These are phyloP conservation scores for Anguilla obscura DNA, from an alignment of 2,797 vertebrate species.

Conservation along the genomic window DNA sequence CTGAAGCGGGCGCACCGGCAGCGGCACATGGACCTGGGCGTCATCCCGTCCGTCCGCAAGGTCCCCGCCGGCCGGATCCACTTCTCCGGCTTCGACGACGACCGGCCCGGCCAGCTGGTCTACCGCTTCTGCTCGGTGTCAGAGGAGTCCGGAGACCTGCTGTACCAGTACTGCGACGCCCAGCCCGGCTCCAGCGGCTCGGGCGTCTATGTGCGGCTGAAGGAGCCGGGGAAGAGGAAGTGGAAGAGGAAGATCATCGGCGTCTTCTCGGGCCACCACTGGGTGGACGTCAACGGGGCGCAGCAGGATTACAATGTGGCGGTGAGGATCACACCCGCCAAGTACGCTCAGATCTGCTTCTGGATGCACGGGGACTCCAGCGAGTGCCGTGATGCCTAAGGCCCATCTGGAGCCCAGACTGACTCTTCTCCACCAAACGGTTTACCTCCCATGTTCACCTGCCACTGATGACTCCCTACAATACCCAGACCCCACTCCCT, in stretches of 20 bases:
- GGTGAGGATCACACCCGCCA: slow-evolving; percentile 92
- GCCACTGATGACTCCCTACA: neutral
- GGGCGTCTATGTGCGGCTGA: slow-evolving; percentile 92
- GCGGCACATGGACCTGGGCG: slow-evolving; percentile 90
- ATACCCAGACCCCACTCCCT: neutral
- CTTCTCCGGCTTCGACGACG: slow-evolving; percentile 93
- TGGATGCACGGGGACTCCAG: slow-evolving; percentile 89
- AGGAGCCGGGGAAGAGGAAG: slow-evolving; percentile 83
- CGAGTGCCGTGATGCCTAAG: slow-evolving; percentile 77
- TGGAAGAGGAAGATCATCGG: slow-evolving; percentile 95
- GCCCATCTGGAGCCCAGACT: neutral
- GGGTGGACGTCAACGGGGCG: slow-evolving; percentile 84
- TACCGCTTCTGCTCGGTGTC: slow-evolving; percentile 95
- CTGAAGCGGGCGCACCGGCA: slow-evolving; percentile 87
- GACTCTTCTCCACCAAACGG: neutral
- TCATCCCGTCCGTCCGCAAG: slow-evolving; percentile 83
- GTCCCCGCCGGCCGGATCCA: slow-evolving; percentile 90
- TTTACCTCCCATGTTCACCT: neutral
- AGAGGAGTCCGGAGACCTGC: slow-evolving; percentile 87
- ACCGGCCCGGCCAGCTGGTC: slow-evolving; percentile 85
- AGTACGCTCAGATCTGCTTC: slow-evolving; percentile 94
- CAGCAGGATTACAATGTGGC: slow-evolving; percentile 98
- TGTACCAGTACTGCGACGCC: slow-evolving; percentile 95
- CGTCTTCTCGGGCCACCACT: slow-evolving; percentile 91
- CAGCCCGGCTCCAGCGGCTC: slow-evolving; percentile 91